Base-by-base conservation (phyloP, 2,113 vertebrate genomes). In the Canis aureus region DNA sequence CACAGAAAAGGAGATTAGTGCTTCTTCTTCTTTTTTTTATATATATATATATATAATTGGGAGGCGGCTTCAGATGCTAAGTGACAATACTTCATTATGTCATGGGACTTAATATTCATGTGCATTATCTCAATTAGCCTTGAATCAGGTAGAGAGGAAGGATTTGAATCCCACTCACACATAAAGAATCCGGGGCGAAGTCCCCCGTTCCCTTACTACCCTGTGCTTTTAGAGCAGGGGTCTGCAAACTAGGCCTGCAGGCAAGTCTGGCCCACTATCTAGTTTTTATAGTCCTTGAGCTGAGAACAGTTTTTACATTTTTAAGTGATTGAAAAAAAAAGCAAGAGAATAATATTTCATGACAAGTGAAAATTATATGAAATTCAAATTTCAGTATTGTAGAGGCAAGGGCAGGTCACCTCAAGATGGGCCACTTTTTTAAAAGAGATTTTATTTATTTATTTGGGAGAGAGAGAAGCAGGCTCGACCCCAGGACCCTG, bases 331-430 rank as follows among this genome's bases (percentile, higher is more conserved):
- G 23, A 67, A 23, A 64, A 73, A 94, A 78, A 53, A 81, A 73
- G n/a, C 53, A 38, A 94, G 81, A 93, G 51, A 83, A 25, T 67
- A 79, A 49, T 29, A 80, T 59, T 93, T 91, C 11, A 4, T 74
- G 22, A 90, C n/a, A 91, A 81, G 23, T 32, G 49, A 86, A 87
- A 95, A 76, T 43, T 57, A n/a, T 25, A 74, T 73, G 84, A 81
- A 81, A 93, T 89, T 89, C 27, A 82, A 55, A 80, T 73, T 71
- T 92, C 51, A 67, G 32, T 62, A 74, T 49, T 12, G 71, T 23
- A 43, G 71, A 20, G 71, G 5, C 69, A 73, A 73, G 71, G 69
- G 69, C 35, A 73, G 10, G 19, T 38, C 69, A 38, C 35, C n/a
- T 73, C 69, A 38, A 73, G 69, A 73, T 38, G 11, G 4, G 35